phyloP scores from a whole-genome alignment of 2,888 invertebrate species.

The Mactromeris polynyma region DNA sequence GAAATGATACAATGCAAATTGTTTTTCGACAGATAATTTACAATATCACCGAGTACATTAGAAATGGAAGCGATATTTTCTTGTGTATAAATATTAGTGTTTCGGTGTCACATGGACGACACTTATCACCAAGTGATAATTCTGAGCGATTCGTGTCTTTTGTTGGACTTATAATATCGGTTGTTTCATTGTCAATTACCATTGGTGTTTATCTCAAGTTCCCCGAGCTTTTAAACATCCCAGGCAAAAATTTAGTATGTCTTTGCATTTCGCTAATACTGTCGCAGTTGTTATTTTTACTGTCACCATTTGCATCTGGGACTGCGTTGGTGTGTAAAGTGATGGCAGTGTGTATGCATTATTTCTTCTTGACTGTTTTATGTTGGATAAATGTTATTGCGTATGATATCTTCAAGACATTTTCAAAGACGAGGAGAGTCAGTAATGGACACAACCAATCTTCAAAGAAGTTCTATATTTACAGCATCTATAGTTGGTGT shows the following conservation, averaged over 20 bases:
- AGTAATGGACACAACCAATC: not conserved
- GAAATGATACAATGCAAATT: not conserved
- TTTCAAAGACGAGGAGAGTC: constrained; percentile 75
- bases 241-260: constrained; percentile 89
- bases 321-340: constrained; percentile 62
- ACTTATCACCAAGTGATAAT: constrained; percentile 42
- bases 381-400: constrained; percentile 89
- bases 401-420: constrained; percentile 89
- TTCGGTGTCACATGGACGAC: not conserved
- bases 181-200: constrained; percentile 88
- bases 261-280: constrained; percentile 88
- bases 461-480: constrained; percentile 68
- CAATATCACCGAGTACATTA: not conserved
- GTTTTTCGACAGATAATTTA: not conserved
- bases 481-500: constrained; percentile 87
- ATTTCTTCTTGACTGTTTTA: constrained; percentile 89
- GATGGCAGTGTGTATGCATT: constrained; percentile 88
- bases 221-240: constrained; percentile 85
- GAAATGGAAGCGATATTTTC: constrained; percentile 40
- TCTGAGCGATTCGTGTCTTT: constrained; percentile 84
- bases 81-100: constrained; percentile 60
- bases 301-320: constrained; percentile 78
- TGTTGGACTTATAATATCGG: constrained; percentile 90
- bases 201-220: constrained; percentile 88
- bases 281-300: constrained; percentile 88